Evolutionary conservation across 2,113 vertebrate genomes (phyloP).

Genomic region (Prunella fulvescens): DNA sequence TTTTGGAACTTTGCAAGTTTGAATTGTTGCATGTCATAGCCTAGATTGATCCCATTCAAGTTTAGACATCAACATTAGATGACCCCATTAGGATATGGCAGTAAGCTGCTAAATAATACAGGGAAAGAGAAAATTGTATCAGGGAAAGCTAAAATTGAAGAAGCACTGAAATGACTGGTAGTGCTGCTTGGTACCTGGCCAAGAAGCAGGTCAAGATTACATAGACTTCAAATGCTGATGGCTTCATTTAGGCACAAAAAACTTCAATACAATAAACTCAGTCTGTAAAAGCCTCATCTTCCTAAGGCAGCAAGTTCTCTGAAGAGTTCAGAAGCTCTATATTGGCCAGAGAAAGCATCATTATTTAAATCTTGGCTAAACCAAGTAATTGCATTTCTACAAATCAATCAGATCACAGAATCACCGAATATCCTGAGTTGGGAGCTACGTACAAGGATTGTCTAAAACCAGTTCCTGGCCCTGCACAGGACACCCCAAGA

Average conservation of each 20-base stretch:
- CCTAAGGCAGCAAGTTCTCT: background rate
- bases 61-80: background rate
- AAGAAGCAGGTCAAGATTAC: background rate
- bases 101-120: background rate
- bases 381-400: accelerated
- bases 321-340: background rate
- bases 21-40: background rate
- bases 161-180: background rate
- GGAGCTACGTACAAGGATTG: background rate
- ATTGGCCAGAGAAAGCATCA: background rate
- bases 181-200: background rate
- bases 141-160: background rate
- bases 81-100: background rate
- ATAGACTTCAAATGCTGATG: background rate
- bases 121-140: background rate
- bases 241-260: background rate
- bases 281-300: background rate
- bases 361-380: background rate
- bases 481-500: background rate
- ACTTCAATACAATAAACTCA: background rate
- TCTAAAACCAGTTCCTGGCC: background rate
- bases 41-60: background rate
- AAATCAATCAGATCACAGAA: background rate
- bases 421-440: background rate
- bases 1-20: background rate